phyloP scores from a whole-genome alignment of 2,113 vertebrate genomes.

The Gambusia holbrooki region DNA sequence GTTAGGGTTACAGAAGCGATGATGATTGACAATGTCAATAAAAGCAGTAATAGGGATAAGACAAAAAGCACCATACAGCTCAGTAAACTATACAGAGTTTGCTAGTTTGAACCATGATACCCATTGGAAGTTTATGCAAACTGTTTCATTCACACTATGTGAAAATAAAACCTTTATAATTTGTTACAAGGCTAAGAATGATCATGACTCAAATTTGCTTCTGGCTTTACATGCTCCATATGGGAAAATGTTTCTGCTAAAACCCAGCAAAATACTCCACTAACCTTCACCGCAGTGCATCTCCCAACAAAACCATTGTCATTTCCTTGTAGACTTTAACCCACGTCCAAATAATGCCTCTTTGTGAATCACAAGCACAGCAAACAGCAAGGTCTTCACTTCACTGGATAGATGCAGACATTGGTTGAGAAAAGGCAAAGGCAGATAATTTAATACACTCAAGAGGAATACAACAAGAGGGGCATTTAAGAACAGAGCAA shows the following conservation, averaged over 20 bases:
- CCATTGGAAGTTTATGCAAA: not conserved
- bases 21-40: too few species aligned
- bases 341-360: conserved; percentile 32
- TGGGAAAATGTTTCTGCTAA: conserved; percentile 41
- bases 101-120: not conserved
- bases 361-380: conserved; percentile 48
- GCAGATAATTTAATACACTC: conserved; percentile 52
- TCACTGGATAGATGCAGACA: conserved; percentile 51
- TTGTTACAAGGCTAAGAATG: conserved; percentile 26
- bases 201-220: conserved; percentile 39
- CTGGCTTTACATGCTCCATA: conserved; percentile 47
- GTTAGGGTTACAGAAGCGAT: too few species aligned
- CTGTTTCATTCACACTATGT: not conserved
- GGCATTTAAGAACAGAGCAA: conserved; percentile 47
- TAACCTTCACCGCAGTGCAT: conserved; percentile 46
- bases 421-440: conserved; percentile 36
- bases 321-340: conserved; percentile 34
- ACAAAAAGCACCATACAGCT: too few species aligned
- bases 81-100: too few species aligned
- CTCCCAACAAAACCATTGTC: conserved; percentile 41
- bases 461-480: conserved; percentile 45
- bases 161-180: not conserved
- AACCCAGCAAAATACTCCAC: conserved; percentile 35
- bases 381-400: conserved; percentile 58
- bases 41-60: too few species aligned